A percentile compares a stretch with the other conserved stretches of the same genome.
Conservation (phyloP, 2,888 invertebrate genomes). For the Microplitis manilae region DNA sequence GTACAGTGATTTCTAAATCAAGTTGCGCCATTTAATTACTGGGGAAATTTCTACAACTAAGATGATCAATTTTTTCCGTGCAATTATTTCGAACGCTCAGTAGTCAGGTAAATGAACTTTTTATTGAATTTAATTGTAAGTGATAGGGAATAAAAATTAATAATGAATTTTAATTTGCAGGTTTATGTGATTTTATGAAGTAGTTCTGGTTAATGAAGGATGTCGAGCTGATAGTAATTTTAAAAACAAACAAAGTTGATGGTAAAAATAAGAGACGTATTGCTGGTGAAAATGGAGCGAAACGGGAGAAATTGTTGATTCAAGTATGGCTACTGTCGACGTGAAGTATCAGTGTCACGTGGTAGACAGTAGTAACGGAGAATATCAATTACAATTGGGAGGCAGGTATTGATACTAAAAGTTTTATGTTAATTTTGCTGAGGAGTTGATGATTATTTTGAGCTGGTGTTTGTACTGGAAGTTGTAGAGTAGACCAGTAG, state of each 20-base stretch:
- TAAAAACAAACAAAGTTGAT: not conserved
- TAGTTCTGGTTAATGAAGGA: not conserved
- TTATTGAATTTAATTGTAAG: not conserved
- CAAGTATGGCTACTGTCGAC: conserved; percentile 20
- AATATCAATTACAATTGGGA: conserved; percentile 16
- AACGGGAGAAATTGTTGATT: conserved; percentile 5
- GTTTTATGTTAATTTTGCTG: conserved; percentile 14
- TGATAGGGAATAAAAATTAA: not conserved
- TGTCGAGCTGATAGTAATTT: not conserved
- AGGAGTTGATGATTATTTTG: not conserved
- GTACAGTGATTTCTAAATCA: conserved; percentile 16
- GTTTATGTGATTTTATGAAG: not conserved
- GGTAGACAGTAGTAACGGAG: conserved; percentile 8
- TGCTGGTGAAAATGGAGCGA: not conserved
- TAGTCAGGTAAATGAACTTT: not conserved
- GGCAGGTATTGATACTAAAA: conserved; percentile 19
- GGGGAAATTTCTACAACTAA: conserved; percentile 5
- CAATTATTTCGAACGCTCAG: not conserved
- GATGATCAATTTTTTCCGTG: not conserved
- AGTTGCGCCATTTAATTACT: conserved; percentile 22
- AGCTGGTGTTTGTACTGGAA: not conserved
- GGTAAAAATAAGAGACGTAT: not conserved
- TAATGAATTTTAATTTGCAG: not conserved
- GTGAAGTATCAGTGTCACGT: conserved; percentile 15
- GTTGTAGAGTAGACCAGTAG: conserved; percentile 8